phyloP scores from a whole-genome alignment of 2,888 invertebrate species.

The Bibio marci region DNA sequence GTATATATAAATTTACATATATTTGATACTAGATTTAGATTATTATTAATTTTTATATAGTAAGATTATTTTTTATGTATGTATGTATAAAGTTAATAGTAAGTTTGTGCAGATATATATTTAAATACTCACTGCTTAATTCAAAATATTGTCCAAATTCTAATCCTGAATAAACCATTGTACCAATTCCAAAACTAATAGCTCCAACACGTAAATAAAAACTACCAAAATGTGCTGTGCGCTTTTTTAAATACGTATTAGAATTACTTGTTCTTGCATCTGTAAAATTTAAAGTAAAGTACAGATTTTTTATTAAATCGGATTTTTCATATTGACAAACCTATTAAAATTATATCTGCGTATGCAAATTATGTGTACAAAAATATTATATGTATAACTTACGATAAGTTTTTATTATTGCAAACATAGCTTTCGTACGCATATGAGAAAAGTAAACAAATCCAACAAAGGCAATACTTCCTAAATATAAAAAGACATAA shows the following conservation, averaged over 20 bases:
- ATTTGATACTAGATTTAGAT: no score
- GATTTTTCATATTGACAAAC: not conserved
- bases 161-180: conserved; percentile 53
- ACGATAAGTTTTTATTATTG: conserved; percentile 36
- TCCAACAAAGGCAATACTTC: conserved; percentile 58
- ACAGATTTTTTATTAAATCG: not conserved
- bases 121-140: conserved; percentile 28
- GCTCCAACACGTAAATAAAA: conserved; percentile 76
- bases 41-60: no score
- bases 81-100: no score
- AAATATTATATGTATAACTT: conserved; percentile 12
- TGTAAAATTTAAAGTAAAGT: conserved; percentile 9
- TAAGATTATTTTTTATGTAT: no score
- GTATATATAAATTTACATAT: no score
- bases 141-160: conserved; percentile 64
- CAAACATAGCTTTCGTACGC: conserved; percentile 43
- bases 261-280: conserved; percentile 26
- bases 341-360: not conserved
- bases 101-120: no score
- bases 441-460: conserved; percentile 51
- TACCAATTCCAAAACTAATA: conserved; percentile 40
- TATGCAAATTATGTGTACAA: no score
- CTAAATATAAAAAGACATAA: conserved; percentile 64
- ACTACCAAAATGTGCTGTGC: conserved; percentile 53
- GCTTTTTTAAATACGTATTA: conserved; percentile 20